Base-by-base conservation (phyloP, 1,140 invertebrate genomes). In the Phenacoccus solenopsis region DNA sequence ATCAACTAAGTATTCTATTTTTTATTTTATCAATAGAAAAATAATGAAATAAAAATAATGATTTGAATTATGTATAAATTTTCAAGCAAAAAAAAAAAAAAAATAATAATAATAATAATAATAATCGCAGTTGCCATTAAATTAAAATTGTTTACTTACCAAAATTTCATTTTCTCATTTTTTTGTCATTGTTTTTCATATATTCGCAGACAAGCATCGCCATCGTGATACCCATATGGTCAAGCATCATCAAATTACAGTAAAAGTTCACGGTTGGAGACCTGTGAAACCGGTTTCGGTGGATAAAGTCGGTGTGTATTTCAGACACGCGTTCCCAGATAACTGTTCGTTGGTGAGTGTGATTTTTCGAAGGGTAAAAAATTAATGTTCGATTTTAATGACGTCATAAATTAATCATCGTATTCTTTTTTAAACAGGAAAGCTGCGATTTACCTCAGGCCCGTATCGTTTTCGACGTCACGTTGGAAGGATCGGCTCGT, bases 251-350 rank as follows among this genome's bases (percentile, higher is more conserved):
- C 93, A 96, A 78, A 84, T 98, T 49, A 82, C 87, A 16, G 88
- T 98, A 12, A 83, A 88, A 70, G 87, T 98, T 21, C 90, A 95
- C 73, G 94, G 94, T 10, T 98, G 94, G 94, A 85, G 86, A 68
- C 81, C 90, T 35, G 85, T 93, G 69, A 84, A 86, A 73, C 93
- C 96, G 16, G 89, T 99, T 0, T 93, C 92, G 1, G 89, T 99
- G 1, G 96, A 98, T 80, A 90, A 91, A 80, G 94, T 98, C 16
- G 96, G 96, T 1, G 85, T 92, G 20, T 98, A 91, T 79, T 98
- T 98, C 78, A 80, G 96, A 69, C 84, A 91, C 73, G 86, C 90
- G 0, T 82, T 83, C 21, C 82, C 82, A 7, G 82, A 86, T 49
- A 68, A 76, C 24, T 21, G 28, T 13, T 28, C 35, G 1, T 64